Conservation (phyloP, 2,797 vertebrate genomes). For the Rhodeus uyekii region DNA sequence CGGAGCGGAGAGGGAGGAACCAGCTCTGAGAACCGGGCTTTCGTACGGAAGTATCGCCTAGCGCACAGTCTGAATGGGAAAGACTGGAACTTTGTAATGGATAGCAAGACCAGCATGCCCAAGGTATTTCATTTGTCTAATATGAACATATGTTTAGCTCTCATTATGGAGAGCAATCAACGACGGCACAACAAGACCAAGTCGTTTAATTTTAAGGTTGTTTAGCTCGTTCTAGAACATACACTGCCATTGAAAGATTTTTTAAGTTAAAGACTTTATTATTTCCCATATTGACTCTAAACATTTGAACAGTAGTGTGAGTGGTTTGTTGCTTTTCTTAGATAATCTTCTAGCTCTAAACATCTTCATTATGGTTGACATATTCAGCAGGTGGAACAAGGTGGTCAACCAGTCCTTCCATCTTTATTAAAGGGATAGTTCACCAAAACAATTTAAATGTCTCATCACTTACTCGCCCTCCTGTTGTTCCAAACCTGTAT, state of each 20-base stretch:
- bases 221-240: no score
- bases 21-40: constrained; percentile 86
- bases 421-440: neutral
- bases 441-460: no score
- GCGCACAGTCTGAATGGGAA: constrained; percentile 88
- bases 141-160: no score
- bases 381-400: no score
- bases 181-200: no score
- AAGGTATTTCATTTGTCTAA: constrained; percentile 77
- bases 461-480: no score
- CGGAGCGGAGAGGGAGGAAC: constrained; percentile 86
- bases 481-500: no score
- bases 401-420: neutral
- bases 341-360: neutral
- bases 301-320: neutral
- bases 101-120: constrained; percentile 85
- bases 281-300: neutral
- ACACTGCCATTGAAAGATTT: no score
- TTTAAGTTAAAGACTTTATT: no score
- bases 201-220: no score
- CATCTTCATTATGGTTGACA: neutral
- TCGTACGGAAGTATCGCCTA: constrained; percentile 93
- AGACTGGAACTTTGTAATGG: constrained; percentile 91
- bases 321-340: neutral
- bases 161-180: no score